Evolutionary conservation across 2,797 vertebrate genomes (phyloP).

Genomic region (Apogon talboti): DNA sequence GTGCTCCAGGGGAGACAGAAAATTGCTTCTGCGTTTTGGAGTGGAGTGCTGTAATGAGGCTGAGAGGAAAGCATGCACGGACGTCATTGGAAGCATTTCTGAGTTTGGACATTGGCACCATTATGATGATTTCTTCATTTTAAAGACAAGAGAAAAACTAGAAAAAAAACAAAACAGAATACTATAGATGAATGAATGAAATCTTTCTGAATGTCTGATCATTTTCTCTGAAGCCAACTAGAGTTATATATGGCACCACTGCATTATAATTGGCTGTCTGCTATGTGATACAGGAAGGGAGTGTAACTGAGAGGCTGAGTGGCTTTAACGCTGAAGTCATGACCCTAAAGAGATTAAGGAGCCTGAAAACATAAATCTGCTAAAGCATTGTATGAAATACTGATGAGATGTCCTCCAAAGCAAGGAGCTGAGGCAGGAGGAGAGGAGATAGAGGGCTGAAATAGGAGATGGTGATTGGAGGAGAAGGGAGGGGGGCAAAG

Average conservation of each 20-base stretch:
- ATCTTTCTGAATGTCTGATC: neutral
- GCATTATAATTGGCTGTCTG: slow-evolving; percentile 18
- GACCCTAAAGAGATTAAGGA: slow-evolving; percentile 33
- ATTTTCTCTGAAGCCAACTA: slow-evolving; percentile 9
- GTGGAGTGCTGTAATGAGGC: slow-evolving; percentile 39
- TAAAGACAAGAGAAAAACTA: too few species aligned
- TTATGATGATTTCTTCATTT: neutral
- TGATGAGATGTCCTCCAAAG: slow-evolving; percentile 39
- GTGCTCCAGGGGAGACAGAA: slow-evolving; percentile 54
- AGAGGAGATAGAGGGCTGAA: slow-evolving; percentile 11
- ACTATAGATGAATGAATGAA: slow-evolving; percentile 15
- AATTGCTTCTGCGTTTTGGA: slow-evolving; percentile 46
- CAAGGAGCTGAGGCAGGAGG: slow-evolving; percentile 6
- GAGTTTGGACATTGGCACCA: slow-evolving; percentile 10
- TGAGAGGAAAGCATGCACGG: slow-evolving; percentile 22
- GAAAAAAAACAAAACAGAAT: too few species aligned
- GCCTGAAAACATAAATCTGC: slow-evolving; percentile 35
- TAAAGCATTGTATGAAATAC: slow-evolving; percentile 24
- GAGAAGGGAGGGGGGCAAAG: slow-evolving; percentile 31
- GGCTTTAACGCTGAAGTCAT: slow-evolving; percentile 27
- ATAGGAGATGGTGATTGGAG: slow-evolving; percentile 21
- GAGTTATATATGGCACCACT: slow-evolving; percentile 51
- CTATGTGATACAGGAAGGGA: slow-evolving; percentile 40
- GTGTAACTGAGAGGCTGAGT: slow-evolving; percentile 32
- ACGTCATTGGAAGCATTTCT: slow-evolving; percentile 9